Percentiles rank a stretch among this genome's conserved stretches.
phyloP scores from a whole-genome alignment of 2,888 invertebrate species.

The Eilema caniola region DNA sequence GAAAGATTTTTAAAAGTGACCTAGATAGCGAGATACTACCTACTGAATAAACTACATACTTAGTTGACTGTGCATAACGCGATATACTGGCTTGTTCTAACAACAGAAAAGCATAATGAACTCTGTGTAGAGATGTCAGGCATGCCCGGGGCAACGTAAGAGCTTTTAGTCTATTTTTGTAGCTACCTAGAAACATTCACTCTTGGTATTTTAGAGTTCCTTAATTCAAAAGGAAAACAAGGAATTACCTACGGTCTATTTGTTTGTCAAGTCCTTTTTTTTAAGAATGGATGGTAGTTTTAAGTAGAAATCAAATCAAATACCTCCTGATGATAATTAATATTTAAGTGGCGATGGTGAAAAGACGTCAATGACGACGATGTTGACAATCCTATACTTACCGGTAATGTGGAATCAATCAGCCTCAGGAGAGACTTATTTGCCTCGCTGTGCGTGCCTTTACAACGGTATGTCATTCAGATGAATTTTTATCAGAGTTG shows the following conservation, averaged over 20 bases:
- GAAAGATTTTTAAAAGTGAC: slow-evolving; percentile 44
- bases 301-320: slow-evolving; percentile 10
- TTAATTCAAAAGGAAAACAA: no score
- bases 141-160: slow-evolving; percentile 37
- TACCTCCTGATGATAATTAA: background rate
- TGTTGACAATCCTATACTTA: no score
- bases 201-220: background rate
- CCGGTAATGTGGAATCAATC: no score
- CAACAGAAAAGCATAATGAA: slow-evolving; percentile 37
- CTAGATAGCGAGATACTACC: slow-evolving; percentile 39
- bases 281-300: no score
- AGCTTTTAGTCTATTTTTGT: slow-evolving; percentile 43
- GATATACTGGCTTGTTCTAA: slow-evolving; percentile 24
- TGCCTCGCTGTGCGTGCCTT: no score
- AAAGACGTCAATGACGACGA: no score
- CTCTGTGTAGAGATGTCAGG: slow-evolving; percentile 34
- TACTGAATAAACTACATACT: slow-evolving; percentile 34
- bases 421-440: no score
- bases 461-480: no score
- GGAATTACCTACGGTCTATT: no score
- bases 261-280: no score
- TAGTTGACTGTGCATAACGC: slow-evolving; percentile 25
- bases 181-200: slow-evolving; percentile 15
- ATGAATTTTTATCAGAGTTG: no score
- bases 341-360: slow-evolving; percentile 27